Conservation (phyloP, 2,888 invertebrate species). For the Sussaba pulchella region DNA sequence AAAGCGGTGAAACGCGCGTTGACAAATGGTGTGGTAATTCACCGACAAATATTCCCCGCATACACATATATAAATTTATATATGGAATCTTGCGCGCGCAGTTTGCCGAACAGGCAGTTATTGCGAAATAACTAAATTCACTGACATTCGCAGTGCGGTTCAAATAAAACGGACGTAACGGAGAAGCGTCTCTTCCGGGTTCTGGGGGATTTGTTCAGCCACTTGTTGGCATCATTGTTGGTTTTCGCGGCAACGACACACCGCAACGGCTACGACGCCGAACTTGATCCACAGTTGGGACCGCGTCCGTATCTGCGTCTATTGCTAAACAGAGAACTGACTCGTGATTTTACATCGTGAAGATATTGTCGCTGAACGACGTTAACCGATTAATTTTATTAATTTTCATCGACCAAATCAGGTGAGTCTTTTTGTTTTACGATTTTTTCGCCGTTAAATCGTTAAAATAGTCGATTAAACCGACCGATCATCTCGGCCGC, state of each 20-base stretch:
- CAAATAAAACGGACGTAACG: neutral
- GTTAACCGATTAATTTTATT: slow-evolving; percentile 1
- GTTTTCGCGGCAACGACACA: slow-evolving; percentile 69
- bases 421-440: slow-evolving; percentile 27
- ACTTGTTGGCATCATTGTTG: slow-evolving; percentile 53
- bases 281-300: slow-evolving; percentile 33
- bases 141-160: too few relatives aligned
- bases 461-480: slow-evolving; percentile 11
- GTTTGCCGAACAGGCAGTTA: too few relatives aligned
- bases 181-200: neutral
- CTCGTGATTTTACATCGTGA: neutral
- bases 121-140: too few relatives aligned
- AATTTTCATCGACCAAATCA: slow-evolving; percentile 12
- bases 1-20: slow-evolving; percentile 6
- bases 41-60: too few relatives aligned
- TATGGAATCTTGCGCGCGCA: too few relatives aligned
- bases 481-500: slow-evolving; percentile 66
- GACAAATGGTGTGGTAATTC: neutral
- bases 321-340: slow-evolving; percentile 36
- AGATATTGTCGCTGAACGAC: slow-evolving; percentile 18
- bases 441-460: neutral
- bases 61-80: too few relatives aligned
- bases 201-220: slow-evolving; percentile 22
- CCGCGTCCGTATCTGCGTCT: slow-evolving; percentile 32
- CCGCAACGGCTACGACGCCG: slow-evolving; percentile 62